Evolutionary conservation across 1,140 invertebrate genomes (phyloP), one percentile per base, ranked within the genome.

Genomic region (Cotesia typhae): DNA sequence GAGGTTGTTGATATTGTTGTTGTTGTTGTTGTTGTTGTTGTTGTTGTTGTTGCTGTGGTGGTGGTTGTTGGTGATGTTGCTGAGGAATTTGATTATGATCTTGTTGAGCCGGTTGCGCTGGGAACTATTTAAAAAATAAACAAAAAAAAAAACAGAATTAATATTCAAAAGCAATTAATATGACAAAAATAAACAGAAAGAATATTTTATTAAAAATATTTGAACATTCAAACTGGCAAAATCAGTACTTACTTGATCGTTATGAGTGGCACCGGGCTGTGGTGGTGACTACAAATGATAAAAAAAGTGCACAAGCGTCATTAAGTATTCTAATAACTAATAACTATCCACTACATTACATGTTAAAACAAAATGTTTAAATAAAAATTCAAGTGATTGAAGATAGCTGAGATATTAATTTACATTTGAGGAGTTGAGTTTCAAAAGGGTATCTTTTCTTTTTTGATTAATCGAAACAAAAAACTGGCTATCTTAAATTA

Each of bases 231-330:
- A 47, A 47, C 41, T 47, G n/a, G 71, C 61, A 53, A 69, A 60
- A 41, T 52, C 65, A 20, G 5, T 55, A 75, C 74, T 80, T 67
- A 82, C 79, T 75, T 78, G 38, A 9, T 74, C 67, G 7, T 72
- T 59, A 20, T 80, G 76, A 14, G 47, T 71, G 74, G 51, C 72
- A 69, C 72, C 78, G 69, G 71, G 73, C 38, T 80, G 67, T 71
- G 77, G 76, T 75, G 79, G 77, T 74, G 71, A 72, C 80, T 84
- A 79, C 12, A 6, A 57, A 14, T 17, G 70, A 72, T 78, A 80
- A 73, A 80, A 75, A 75, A 47, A 47, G 41, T 83, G 81, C 79
- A 84, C 73, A 84, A 81, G 77, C 80, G 28, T 76, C 78, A 73
- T 69, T 79, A 76, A 75, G 79, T 81, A 74, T 12, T 79, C 68